Conservation (phyloP, 2,113 vertebrate genomes). For the Pterocles orientalis region DNA sequence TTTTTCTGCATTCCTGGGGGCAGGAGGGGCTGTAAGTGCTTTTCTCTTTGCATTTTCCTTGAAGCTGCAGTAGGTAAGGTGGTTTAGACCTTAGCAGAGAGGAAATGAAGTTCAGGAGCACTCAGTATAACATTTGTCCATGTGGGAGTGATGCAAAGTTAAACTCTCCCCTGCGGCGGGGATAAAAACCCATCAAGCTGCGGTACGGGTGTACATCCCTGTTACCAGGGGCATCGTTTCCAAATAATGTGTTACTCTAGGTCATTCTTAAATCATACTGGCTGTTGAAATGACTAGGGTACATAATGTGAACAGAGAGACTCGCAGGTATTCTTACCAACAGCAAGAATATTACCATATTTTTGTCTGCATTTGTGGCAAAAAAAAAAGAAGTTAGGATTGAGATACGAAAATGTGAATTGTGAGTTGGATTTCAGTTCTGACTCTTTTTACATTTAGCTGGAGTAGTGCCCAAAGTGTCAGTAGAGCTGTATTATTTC, state of each 20-base stretch:
- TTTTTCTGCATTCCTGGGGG: neutral
- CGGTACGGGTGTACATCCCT: neutral
- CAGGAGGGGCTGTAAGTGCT: neutral
- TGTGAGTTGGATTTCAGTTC: neutral
- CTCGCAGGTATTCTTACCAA: neutral
- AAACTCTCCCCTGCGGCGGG: neutral
- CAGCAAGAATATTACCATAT: neutral
- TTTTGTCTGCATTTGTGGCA: neutral
- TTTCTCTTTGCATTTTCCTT: neutral
- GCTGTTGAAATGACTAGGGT: neutral
- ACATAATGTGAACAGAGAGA: neutral
- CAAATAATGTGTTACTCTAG: neutral
- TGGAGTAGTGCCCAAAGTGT: neutral
- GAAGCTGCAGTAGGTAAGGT: neutral
- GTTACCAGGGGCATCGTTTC: neutral
- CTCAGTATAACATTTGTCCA: neutral
- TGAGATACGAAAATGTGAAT: neutral
- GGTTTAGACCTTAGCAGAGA: neutral
- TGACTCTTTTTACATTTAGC: neutral
- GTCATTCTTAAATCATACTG: slow-evolving; percentile 5
- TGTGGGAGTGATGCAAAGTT: neutral
- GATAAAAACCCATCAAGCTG: neutral
- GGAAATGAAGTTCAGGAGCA: neutral
- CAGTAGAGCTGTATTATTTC: neutral
- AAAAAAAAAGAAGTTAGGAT: neutral